Percentiles rank a stretch among this genome's conserved stretches.
Conservation (phyloP, 2,797 vertebrate genomes). For the Microhierax caerulescens region DNA sequence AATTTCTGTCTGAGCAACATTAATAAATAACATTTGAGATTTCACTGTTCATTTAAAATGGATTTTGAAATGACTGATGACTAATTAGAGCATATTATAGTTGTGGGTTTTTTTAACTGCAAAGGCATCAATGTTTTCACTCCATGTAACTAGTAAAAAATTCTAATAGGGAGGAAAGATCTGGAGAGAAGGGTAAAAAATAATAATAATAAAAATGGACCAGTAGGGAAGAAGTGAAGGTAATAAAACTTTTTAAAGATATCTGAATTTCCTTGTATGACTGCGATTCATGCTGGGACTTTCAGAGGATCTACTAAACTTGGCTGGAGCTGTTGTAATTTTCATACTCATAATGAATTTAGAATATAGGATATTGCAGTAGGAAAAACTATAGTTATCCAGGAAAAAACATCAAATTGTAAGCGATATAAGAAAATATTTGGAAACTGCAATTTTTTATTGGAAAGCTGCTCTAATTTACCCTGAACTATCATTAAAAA, state of each 20-base stretch:
- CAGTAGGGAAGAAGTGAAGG: not conserved
- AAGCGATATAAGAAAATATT: not conserved
- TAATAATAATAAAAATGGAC: not conserved
- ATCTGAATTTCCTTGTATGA: not conserved
- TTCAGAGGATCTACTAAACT: not conserved
- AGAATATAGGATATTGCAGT: not conserved
- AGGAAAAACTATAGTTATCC: not conserved
- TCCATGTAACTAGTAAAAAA: not conserved
- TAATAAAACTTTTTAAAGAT: not conserved
- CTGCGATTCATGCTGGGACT: not conserved
- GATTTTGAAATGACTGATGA: not conserved
- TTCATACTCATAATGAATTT: not conserved
- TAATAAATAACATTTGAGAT: not conserved
- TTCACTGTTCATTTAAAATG: not conserved
- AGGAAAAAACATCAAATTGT: not conserved
- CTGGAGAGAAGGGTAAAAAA: not conserved
- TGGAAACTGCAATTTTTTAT: not conserved
- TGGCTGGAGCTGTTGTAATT: not conserved
- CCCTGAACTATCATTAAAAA: not conserved
- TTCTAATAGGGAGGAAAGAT: not conserved
- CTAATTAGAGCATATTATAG: not conserved
- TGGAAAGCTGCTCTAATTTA: not conserved
- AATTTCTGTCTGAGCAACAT: not conserved
- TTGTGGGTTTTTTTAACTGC: not conserved
- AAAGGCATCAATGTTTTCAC: not conserved